Evolutionary conservation across 2,113 vertebrate genomes (phyloP).

Genomic region (Calypte anna): DNA sequence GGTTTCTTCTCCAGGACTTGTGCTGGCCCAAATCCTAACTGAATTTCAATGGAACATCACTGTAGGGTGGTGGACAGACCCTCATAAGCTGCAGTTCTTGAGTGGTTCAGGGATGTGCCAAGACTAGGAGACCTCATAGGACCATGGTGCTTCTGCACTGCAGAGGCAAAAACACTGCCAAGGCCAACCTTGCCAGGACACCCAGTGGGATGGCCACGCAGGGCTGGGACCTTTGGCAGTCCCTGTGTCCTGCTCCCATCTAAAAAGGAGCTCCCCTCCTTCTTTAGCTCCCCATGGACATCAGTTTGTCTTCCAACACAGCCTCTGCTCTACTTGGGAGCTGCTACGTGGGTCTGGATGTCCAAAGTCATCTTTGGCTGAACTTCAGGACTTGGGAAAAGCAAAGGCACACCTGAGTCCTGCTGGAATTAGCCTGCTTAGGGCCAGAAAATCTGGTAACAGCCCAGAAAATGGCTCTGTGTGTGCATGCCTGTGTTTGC

Average conservation of each 20-base stretch:
- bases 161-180: neutral
- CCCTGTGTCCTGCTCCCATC: neutral
- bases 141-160: neutral
- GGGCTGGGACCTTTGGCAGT: neutral
- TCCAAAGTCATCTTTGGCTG: neutral
- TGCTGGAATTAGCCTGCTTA: neutral
- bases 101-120: neutral
- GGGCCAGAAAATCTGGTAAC: neutral
- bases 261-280: neutral
- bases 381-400: neutral
- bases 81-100: neutral
- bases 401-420: neutral
- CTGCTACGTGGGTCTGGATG: neutral
- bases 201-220: accelerated
- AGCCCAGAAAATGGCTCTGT: neutral
- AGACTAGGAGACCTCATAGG: neutral
- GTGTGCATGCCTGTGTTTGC: neutral
- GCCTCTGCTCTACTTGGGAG: neutral
- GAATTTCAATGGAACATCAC: neutral
- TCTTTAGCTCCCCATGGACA: neutral
- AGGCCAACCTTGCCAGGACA: neutral
- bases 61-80: neutral
- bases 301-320: accelerated
- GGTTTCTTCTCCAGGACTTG: neutral
- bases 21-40: neutral